Evolutionary conservation across 2,113 vertebrate genomes (phyloP), one percentile per base, ranked within the genome.

Genomic region (Probosciger aterrimus): DNA sequence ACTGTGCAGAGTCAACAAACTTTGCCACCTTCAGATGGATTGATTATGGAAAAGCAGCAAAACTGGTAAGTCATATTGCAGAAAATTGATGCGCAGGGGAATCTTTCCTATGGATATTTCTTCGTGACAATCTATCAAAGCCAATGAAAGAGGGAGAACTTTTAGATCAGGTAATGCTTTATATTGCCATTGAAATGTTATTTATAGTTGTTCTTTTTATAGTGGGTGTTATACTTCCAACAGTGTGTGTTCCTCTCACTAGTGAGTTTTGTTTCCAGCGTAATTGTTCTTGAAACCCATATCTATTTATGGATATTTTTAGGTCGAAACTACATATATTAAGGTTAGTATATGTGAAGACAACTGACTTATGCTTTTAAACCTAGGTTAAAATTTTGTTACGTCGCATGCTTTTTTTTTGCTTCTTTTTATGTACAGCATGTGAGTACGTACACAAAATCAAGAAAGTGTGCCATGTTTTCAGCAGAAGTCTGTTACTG

Each of bases 1-100:
- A 99, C 97, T 99, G 99, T 97, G 99, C 99, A 2, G 99, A 99
- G 90, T 99, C 99, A 93, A 99, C 99, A 89, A 99, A 99, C 97
- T 99, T 99, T 97, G 99, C 99, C 92, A 99, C 98, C 31, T 84
- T 99, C 69, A 98, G 99, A 94, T 99, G 99, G 99, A 99, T 99
- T 50, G 99, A 99, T 98, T 99, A 99, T 88, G 99, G 99, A 87
- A 99, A 99, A 96, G 97, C 99, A 75, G 99, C 99, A 98, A 99
- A 98, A 92, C 63, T 98, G 98, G 98, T 98, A 96, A 98, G 98
- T 98, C 82, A 53, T 62, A 41, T 3, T 87, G 80, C 46, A 95
- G 44, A 96, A 78, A 82, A 88, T 7, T 67, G 43, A 77, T 71
- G 31, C 1, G 1, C 78, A 90, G 86, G 35, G 78, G 93, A 86